phyloP scores from a whole-genome alignment of 2,888 invertebrate species.

The Diadromus collaris region DNA sequence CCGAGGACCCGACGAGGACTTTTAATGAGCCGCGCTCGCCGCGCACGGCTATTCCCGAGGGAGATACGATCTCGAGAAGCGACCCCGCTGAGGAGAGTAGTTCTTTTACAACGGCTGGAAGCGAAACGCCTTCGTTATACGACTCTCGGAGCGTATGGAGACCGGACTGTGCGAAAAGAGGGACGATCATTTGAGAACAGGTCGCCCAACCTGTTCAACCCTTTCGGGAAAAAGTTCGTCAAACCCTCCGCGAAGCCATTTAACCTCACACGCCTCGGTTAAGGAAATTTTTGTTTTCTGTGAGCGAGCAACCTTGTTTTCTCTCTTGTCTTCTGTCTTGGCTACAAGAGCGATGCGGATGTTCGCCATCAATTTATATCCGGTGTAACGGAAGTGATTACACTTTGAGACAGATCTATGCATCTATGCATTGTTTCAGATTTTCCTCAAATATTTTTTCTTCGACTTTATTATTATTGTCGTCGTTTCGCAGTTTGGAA shows the following conservation, averaged over 20 bases:
- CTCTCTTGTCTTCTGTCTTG: not conserved
- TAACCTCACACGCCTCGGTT: no score
- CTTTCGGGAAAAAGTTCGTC: not conserved
- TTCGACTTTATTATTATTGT: no score
- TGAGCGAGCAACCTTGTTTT: not conserved
- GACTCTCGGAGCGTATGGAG: not conserved
- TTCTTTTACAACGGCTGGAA: constrained; percentile 22
- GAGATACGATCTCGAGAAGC: constrained; percentile 65
- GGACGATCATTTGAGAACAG: constrained; percentile 44
- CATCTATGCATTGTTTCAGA: no score
- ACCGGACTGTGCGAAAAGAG: not conserved
- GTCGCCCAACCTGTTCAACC: constrained; percentile 37
- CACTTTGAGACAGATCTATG: no score
- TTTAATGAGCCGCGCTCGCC: constrained; percentile 70
- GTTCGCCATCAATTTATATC: no score
- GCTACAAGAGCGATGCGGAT: no score
- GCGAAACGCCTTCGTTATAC: constrained; percentile 18
- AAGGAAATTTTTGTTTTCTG: not conserved
- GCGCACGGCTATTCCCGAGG: constrained; percentile 60
- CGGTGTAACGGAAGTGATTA: no score
- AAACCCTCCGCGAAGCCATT: not conserved
- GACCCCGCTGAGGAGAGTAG: constrained; percentile 43
- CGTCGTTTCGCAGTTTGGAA: no score
- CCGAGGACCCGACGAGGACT: constrained; percentile 55
- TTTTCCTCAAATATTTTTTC: no score